Conservation (phyloP, 2,113 vertebrate genomes). For the Amphiprion ocellaris region DNA sequence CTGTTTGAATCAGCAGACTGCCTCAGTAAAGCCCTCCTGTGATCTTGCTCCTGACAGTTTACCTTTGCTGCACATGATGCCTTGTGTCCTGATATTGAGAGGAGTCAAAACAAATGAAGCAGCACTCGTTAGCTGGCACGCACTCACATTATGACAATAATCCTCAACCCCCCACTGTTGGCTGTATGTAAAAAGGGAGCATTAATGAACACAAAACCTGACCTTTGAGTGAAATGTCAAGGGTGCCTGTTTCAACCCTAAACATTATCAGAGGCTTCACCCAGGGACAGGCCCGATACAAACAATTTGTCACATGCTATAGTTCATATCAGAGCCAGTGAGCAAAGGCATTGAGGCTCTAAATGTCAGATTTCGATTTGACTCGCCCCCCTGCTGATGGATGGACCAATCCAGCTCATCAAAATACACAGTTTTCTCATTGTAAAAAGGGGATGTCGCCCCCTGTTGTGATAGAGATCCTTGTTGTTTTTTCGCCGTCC, state of each 20-base stretch:
- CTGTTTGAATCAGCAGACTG: not conserved
- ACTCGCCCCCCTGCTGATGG: slow-evolving; percentile 71
- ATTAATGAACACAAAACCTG: slow-evolving; percentile 73
- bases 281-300: slow-evolving; percentile 70
- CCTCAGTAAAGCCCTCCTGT: not conserved
- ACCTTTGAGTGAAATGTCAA: slow-evolving; percentile 82
- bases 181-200: slow-evolving; percentile 45
- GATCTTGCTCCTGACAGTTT: not conserved
- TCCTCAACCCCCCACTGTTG: slow-evolving; percentile 35
- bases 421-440: slow-evolving; percentile 67
- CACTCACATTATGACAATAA: slow-evolving; percentile 57
- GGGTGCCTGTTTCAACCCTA: slow-evolving; percentile 74
- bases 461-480: slow-evolving; percentile 52
- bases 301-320: slow-evolving; percentile 80
- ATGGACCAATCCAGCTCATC: slow-evolving; percentile 71
- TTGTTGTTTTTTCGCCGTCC: slow-evolving; percentile 21
- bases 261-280: slow-evolving; percentile 76
- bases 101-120: slow-evolving; percentile 36
- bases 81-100: slow-evolving; percentile 25
- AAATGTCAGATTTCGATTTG: slow-evolving; percentile 85
- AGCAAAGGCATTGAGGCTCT: slow-evolving; percentile 70
- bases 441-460: slow-evolving; percentile 53
- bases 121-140: slow-evolving; percentile 34
- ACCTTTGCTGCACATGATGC: slow-evolving; percentile 5
- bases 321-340: slow-evolving; percentile 74